A percentile compares a stretch with the other conserved stretches of the same genome.
phyloP scores from a whole-genome alignment of 2,888 invertebrate species.

The Conus canariensis region DNA sequence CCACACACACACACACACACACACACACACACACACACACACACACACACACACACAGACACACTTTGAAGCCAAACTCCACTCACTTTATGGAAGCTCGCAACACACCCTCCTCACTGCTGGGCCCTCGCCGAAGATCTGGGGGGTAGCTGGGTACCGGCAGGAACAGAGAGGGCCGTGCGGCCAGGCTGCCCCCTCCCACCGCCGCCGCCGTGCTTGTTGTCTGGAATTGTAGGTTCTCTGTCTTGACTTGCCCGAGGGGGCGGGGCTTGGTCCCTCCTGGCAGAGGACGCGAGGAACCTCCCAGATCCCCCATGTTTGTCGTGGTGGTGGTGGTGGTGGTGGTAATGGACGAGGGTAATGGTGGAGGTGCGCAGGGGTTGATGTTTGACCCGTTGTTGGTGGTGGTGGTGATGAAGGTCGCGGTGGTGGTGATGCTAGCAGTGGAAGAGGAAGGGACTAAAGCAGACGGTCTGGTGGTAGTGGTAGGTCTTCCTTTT shows the following conservation, averaged over 20 bases:
- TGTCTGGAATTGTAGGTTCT: conserved; percentile 37
- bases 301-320: too few species aligned
- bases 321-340: not conserved
- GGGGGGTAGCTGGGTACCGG: too few species aligned
- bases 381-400: too few species aligned
- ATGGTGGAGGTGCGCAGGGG: too few species aligned
- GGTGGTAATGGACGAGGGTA: too few species aligned
- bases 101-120: not conserved
- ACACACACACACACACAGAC: conserved; percentile 11
- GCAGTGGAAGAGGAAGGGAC: not conserved
- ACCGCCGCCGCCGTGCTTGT: not conserved
- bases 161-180: not conserved
- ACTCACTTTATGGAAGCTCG: conserved; percentile 21
- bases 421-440: not conserved
- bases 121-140: not conserved
- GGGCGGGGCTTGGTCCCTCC: conserved; percentile 37
- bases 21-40: conserved; percentile 18
- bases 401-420: not conserved
- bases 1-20: not conserved
- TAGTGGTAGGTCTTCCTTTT: too few species aligned
- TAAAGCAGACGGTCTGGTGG: too few species aligned
- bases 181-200: too few species aligned
- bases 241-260: conserved; percentile 44
- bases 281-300: not conserved
- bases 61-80: not conserved